Evolutionary conservation across 92 coral and sea anemone species (phyloP).

Genomic region (Parazoanthus swiftii): DNA sequence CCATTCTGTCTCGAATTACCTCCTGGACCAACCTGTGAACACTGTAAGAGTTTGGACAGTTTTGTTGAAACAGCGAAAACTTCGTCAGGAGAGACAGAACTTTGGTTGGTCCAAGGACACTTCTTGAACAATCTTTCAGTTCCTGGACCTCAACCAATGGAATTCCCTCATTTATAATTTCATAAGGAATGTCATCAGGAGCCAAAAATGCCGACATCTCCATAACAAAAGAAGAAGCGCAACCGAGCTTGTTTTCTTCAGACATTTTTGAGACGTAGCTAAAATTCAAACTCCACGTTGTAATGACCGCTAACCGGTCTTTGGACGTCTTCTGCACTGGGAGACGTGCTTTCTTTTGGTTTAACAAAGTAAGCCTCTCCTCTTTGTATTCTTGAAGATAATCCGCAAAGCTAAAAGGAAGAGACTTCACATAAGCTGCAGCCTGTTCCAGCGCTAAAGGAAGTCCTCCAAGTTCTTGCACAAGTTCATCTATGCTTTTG

Average conservation of each 20-base stretch:
- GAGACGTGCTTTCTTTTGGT: slow-evolving; percentile 48
- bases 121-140: slow-evolving; percentile 30
- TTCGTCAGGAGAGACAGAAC: slow-evolving; percentile 69
- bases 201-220: slow-evolving; percentile 75
- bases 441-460: slow-evolving; percentile 91
- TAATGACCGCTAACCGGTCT: slow-evolving; percentile 71
- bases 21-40: slow-evolving; percentile 93
- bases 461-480: slow-evolving; percentile 73
- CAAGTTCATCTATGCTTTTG: slow-evolving; percentile 32
- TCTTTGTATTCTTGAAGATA: slow-evolving; percentile 65
- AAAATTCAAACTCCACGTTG: slow-evolving; percentile 86
- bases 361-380: slow-evolving; percentile 51
- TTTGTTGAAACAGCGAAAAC: slow-evolving; percentile 80
- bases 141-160: slow-evolving; percentile 47
- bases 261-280: slow-evolving; percentile 53
- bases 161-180: slow-evolving; percentile 76
- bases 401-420: slow-evolving; percentile 43
- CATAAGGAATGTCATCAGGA: slow-evolving; percentile 79
- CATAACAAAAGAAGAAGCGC: slow-evolving; percentile 44
- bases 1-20: slow-evolving; percentile 65
- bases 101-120: slow-evolving; percentile 53
- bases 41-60: slow-evolving; percentile 57
- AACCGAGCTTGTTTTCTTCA: slow-evolving; percentile 24
- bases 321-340: slow-evolving; percentile 54
- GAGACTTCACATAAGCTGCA: slow-evolving; percentile 66